Conservation (phyloP, 2,797 vertebrate genomes). For the Xenops minutus region DNA sequence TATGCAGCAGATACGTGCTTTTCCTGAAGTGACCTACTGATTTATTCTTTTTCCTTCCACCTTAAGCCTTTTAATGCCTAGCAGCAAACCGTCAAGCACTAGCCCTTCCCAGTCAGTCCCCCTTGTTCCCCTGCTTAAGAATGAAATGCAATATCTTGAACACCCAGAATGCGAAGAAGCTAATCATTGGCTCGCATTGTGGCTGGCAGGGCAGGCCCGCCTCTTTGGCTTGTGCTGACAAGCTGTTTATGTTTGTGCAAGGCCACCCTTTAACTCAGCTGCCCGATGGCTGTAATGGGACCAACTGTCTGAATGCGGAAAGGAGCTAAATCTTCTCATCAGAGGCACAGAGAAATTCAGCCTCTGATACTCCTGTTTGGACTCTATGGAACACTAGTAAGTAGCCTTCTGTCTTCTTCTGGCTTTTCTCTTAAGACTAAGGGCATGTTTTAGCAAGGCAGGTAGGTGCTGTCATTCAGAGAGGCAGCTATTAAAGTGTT, state of each 20-base stretch:
- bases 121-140: slow-evolving; percentile 31
- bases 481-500: not conserved
- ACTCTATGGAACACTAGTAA: slow-evolving; percentile 72
- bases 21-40: not conserved
- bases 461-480: not conserved
- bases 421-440: not conserved
- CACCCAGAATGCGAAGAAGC: slow-evolving; percentile 53
- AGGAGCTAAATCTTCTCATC: slow-evolving; percentile 7
- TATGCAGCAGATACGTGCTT: not conserved
- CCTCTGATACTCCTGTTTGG: not conserved
- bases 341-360: slow-evolving; percentile 13
- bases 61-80: not conserved
- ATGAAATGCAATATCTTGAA: slow-evolving; percentile 74
- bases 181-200: slow-evolving; percentile 74
- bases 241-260: slow-evolving; percentile 76
- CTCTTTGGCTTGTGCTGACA: slow-evolving; percentile 74
- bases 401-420: not conserved
- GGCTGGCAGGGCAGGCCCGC: slow-evolving; percentile 64
- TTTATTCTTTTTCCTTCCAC: not conserved
- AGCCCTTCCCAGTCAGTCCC: not conserved
- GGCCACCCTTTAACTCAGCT: slow-evolving; percentile 71
- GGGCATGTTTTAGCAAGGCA: not conserved
- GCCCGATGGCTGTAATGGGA: slow-evolving; percentile 62
- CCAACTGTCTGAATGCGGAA: slow-evolving; percentile 53
- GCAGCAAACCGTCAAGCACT: not conserved